These are phyloP conservation scores for Nezara viridula DNA, from an alignment of 2,888 invertebrate genomes.

Conservation along the genomic window DNA sequence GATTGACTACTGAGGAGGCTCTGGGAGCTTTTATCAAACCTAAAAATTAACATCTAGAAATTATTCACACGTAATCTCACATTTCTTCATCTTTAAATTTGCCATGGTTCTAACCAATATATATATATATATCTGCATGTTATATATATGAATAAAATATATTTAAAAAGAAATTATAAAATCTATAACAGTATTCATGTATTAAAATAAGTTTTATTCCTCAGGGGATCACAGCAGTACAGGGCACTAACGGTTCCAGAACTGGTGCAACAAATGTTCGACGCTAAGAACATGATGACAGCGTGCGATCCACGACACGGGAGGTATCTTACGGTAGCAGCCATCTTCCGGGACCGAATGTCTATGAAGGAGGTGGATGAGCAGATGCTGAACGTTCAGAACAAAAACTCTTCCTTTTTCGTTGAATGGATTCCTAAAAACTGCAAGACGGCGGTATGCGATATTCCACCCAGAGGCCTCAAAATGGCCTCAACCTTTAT, in stretches of 20 bases:
- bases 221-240: conserved; percentile 87
- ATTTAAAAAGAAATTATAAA: too few species aligned
- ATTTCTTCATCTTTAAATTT: too few species aligned
- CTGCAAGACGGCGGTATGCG: conserved; percentile 80
- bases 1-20: too few species aligned
- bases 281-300: conserved; percentile 97
- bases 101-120: too few species aligned
- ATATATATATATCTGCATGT: too few species aligned
- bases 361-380: conserved; percentile 76
- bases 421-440: conserved; percentile 80
- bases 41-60: too few species aligned
- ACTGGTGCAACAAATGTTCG: conserved; percentile 92
- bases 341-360: conserved; percentile 76
- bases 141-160: too few species aligned
- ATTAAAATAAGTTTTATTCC: not conserved
- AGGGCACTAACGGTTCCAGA: conserved; percentile 92
- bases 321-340: conserved; percentile 78
- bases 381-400: conserved; percentile 77
- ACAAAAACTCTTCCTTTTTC: conserved; percentile 79
- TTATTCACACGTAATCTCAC: too few species aligned
- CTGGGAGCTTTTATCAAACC: too few species aligned
- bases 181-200: not conserved
- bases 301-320: conserved; percentile 95
- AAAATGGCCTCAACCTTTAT: conserved; percentile 80
- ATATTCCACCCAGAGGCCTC: conserved; percentile 79